These are phyloP conservation scores for Lypha dubia DNA, from an alignment of 2,888 invertebrate genomes.

Conservation along the genomic window DNA sequence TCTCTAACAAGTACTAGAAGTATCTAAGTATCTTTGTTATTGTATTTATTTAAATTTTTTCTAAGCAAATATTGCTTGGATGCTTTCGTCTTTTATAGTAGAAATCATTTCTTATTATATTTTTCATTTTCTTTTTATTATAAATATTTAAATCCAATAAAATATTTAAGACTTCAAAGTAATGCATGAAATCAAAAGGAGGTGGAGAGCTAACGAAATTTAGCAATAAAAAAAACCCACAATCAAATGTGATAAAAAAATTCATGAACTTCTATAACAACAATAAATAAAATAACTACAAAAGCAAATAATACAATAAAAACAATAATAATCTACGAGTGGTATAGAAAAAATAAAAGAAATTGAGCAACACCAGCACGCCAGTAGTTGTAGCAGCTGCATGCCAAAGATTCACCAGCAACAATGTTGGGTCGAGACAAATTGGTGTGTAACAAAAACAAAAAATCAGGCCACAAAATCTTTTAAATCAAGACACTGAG, in stretches of 20 bases:
- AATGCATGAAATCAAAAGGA: background rate
- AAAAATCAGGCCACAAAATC: background rate
- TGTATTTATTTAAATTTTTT: background rate
- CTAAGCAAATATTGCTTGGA: background rate
- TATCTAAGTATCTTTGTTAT: background rate
- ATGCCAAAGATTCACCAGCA: background rate
- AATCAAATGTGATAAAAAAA: slow-evolving; percentile 68
- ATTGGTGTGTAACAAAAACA: background rate
- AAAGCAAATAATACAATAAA: background rate
- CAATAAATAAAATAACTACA: slow-evolving; percentile 9
- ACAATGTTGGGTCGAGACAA: background rate
- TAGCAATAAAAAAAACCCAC: slow-evolving; percentile 48
- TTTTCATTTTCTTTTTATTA: slow-evolving; percentile 27
- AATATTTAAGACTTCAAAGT: slow-evolving; percentile 64
- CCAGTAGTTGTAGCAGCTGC: slow-evolving; percentile 23
- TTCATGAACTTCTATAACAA: slow-evolving; percentile 53
- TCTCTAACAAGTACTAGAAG: background rate
- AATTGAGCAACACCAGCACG: background rate
- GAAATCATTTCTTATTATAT: slow-evolving; percentile 32
- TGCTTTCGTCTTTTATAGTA: background rate
- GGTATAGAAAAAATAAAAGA: background rate
- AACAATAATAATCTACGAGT: background rate
- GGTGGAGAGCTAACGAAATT: slow-evolving; percentile 21
- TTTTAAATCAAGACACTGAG: background rate
- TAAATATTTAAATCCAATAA: slow-evolving; percentile 66